Base-by-base conservation (phyloP, 2,888 invertebrate genomes). In the Drosophila yooni region DNA sequence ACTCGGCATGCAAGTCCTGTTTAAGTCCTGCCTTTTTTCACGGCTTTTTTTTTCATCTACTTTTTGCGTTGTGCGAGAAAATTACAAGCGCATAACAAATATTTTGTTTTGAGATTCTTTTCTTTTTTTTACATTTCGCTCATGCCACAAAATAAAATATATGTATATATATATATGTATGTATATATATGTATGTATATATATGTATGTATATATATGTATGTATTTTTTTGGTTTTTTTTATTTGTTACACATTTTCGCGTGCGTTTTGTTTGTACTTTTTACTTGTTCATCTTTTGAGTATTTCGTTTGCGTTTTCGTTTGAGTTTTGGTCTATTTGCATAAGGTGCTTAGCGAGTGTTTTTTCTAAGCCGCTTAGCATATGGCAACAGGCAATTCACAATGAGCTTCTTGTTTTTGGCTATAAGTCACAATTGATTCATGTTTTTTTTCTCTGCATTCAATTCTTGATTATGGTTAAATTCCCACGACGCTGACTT, bases 51-150 rank as follows among this genome's bases (percentile, higher is more conserved):
- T 40, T 43, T 53, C 43, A 36, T 70, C 75, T 46, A 46, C 46
- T 46, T 46, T 46, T 15, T 46, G 46, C 46, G 46, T 46, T 46
- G 73, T 70, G 83, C 84, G 74, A 79, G 78, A 74, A 84, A 84
- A 83, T 88, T 88, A 86, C 85, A 88, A 88, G 89, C 89, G 89
- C 74, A 86, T 88, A 86, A 86, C 88, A 86, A 88, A 86, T 88
- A 86, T 88, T 86, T 86, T 88, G 78, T 81, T 86, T 88, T 70
- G 73, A 82, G 83, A 78, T 88, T 86, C 71, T 53, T 75, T 82
- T 69, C 31, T 69, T 69, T 33, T 25, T 11, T 43, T 48, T 58
- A 15, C 29, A 11, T 27, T 36, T 27, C 25, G 11, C 54, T 18
- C 27, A 54, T 54, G n/a, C 52, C 52, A 34, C 33, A 43, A 43